Percentiles rank a stretch among this genome's conserved stretches.
Conservation (phyloP, 2,888 invertebrate genomes). For the Belgica antarctica region DNA sequence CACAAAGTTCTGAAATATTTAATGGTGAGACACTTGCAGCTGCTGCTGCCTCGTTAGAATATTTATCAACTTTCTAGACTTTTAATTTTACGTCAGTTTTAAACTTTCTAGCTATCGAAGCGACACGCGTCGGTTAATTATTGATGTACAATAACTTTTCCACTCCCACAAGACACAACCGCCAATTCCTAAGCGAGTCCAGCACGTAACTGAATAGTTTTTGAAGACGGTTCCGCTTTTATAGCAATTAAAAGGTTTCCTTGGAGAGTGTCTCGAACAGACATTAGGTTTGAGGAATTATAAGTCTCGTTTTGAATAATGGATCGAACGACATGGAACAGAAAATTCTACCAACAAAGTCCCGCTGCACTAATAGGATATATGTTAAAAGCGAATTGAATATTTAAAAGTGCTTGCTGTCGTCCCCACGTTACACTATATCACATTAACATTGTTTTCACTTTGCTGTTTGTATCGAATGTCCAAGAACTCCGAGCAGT, state of each 20-base stretch:
- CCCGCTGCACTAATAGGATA: conserved; percentile 33
- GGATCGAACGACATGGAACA: too few relatives aligned
- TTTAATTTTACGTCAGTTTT: neutral
- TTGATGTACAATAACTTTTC: neutral
- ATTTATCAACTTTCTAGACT: neutral
- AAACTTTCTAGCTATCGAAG: neutral
- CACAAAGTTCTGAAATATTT: conserved; percentile 24
- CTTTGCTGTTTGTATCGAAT: conserved; percentile 34
- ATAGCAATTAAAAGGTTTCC: conserved; percentile 44
- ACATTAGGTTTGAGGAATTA: conserved; percentile 18
- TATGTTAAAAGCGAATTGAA: conserved; percentile 30
- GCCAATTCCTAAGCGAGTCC: neutral
- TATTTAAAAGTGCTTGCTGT: conserved; percentile 38
- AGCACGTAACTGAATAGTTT: conserved; percentile 39
- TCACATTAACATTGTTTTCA: conserved; percentile 31
- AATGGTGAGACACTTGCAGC: conserved; percentile 29
- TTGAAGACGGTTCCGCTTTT: conserved; percentile 19
- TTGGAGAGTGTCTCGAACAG: too few relatives aligned
- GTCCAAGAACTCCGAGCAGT: neutral
- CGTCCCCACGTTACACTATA: conserved; percentile 16
- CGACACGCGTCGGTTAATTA: neutral
- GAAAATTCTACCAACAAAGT: conserved; percentile 17
- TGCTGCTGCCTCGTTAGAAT: too few relatives aligned
- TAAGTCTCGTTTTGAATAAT: conserved; percentile 26
- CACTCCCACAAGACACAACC: neutral